Evolutionary conservation across 2,888 invertebrate genomes (phyloP).

Genomic region (Xylota segnis): DNA sequence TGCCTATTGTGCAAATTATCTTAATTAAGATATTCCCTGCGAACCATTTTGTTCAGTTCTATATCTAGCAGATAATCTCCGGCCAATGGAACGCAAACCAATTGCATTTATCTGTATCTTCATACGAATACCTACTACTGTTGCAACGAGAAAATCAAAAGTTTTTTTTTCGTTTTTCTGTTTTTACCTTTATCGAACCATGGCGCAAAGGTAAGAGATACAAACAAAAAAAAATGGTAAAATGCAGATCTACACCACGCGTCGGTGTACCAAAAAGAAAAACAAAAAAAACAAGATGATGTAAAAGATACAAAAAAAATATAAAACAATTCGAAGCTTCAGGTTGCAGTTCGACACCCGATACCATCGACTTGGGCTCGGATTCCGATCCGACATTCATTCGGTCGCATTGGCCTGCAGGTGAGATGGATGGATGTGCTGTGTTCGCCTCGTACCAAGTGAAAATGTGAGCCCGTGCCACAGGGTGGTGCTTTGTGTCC

Average conservation of each 20-base stretch:
- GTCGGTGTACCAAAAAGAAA: constrained; percentile 14
- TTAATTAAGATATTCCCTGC: constrained; percentile 69
- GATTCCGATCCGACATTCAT: constrained; percentile 25
- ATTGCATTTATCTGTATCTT: constrained; percentile 63
- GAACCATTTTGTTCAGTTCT: constrained; percentile 44
- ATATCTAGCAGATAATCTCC: constrained; percentile 65
- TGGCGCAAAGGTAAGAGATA: constrained; percentile 27
- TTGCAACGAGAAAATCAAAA: constrained; percentile 18
- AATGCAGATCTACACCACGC: constrained; percentile 18
- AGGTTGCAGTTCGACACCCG: constrained; percentile 37
- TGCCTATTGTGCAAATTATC: constrained; percentile 71
- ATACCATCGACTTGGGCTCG: constrained; percentile 48
- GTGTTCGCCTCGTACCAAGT: constrained; percentile 10
- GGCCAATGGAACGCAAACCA: constrained; percentile 68
- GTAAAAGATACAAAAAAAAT: not conserved
- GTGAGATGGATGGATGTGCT: not conserved
- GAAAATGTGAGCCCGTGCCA: constrained; percentile 7
- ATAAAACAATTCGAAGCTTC: constrained; percentile 26
- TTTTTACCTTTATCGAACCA: constrained; percentile 23
- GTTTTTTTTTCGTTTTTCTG: not conserved
- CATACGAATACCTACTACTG: not conserved
- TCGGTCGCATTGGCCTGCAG: constrained; percentile 28
- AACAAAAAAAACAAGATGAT: not conserved
- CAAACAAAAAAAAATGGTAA: not conserved
- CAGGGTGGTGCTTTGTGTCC: not conserved